phyloP scores from a whole-genome alignment of 2,888 invertebrate species.

The Lapara coniferarum region DNA sequence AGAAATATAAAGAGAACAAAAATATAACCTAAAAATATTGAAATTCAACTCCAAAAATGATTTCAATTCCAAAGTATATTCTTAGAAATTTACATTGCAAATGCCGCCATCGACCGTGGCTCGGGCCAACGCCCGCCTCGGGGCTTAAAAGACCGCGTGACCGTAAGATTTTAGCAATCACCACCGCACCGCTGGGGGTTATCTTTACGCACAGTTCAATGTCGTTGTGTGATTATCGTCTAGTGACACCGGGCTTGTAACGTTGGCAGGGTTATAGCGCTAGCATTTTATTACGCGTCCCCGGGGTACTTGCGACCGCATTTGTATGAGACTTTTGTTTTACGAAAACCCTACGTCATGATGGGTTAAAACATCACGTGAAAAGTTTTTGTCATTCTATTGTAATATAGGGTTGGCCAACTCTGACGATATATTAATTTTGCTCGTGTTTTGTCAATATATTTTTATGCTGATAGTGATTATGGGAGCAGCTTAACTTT shows the following conservation, averaged over 20 bases:
- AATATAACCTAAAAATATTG: neutral
- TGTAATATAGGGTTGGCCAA: neutral
- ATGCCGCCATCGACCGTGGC: slow-evolving; percentile 36
- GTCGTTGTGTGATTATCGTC: slow-evolving; percentile 39
- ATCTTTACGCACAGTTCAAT: slow-evolving; percentile 38
- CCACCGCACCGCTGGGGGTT: slow-evolving; percentile 46
- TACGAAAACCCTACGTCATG: slow-evolving; percentile 7
- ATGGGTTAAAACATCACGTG: neutral
- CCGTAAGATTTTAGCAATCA: slow-evolving; percentile 56
- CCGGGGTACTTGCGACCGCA: slow-evolving; percentile 17
- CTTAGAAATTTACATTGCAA: neutral
- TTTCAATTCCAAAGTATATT: neutral
- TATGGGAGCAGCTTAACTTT: too few relatives aligned
- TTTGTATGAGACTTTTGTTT: slow-evolving; percentile 26
- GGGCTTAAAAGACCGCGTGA: slow-evolving; percentile 44
- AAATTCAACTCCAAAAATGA: neutral
- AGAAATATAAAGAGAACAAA: neutral
- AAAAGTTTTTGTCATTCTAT: neutral
- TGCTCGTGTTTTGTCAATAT: too few relatives aligned
- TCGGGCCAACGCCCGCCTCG: slow-evolving; percentile 36
- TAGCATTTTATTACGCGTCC: slow-evolving; percentile 9
- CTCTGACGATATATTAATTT: neutral
- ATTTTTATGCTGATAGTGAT: too few relatives aligned
- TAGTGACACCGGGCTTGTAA: slow-evolving; percentile 29
- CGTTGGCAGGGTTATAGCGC: slow-evolving; percentile 19